phyloP scores from a whole-genome alignment of 64 coral and sea anemone species.

The Cladopsammia gracilis region DNA sequence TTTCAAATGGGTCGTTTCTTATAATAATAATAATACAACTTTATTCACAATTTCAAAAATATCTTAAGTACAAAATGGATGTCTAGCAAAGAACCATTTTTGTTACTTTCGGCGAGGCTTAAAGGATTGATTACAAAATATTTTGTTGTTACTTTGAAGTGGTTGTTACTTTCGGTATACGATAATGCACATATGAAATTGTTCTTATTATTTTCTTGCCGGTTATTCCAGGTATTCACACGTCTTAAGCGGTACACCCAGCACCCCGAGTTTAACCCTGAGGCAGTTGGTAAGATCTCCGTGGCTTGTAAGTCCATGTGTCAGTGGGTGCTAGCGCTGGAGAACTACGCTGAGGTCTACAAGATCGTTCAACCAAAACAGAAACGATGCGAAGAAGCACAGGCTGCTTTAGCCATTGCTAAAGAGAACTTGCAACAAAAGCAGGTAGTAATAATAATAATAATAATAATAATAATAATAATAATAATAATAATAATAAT shows the following conservation, averaged over 20 bases:
- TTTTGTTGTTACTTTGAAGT: no score
- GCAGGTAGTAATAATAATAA: conserved; percentile 14
- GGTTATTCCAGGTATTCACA: conserved; percentile 34
- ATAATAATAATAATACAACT: no score
- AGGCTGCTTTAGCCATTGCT: conserved; percentile 71
- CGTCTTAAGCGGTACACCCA: conserved; percentile 87
- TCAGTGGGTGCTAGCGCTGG: conserved; percentile 94
- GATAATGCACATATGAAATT: not conserved
- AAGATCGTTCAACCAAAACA: conserved; percentile 94
- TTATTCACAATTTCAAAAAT: no score
- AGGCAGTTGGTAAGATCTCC: conserved; percentile 93
- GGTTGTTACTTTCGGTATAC: no score
- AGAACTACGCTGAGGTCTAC: conserved; percentile 96
- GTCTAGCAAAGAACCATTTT: no score
- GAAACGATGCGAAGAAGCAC: conserved; percentile 90
- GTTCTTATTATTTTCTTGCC: not conserved
- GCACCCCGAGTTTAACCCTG: conserved; percentile 94
- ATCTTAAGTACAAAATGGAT: no score
- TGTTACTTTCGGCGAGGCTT: no score
- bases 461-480: not conserved
- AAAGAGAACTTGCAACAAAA: conserved; percentile 90
- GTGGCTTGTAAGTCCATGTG: conserved; percentile 97
- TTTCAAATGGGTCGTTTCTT: no score
- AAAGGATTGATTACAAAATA: no score
- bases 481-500: no score